Percentiles rank a stretch among this genome's conserved stretches.
phyloP scores from a whole-genome alignment of 2,888 invertebrate species.

The Stenchaetothrips biformis region DNA sequence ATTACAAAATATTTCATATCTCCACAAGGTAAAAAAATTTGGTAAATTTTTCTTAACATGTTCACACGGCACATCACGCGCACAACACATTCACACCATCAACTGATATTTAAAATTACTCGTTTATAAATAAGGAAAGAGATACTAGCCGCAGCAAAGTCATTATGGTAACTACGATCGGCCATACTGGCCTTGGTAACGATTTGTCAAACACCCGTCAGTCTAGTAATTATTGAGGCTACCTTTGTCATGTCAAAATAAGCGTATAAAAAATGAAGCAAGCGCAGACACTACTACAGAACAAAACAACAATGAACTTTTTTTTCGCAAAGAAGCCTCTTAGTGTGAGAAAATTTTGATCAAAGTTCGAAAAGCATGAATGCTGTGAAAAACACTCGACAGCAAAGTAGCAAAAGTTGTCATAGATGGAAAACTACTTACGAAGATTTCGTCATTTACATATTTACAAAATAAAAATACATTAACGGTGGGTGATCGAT shows the following conservation, averaged over 20 bases:
- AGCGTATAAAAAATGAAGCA: slow-evolving; percentile 27
- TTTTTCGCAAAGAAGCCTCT: no score
- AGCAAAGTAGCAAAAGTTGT: not conserved
- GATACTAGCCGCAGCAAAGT: slow-evolving; percentile 31
- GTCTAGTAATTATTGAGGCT: slow-evolving; percentile 4
- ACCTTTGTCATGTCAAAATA: slow-evolving; percentile 31
- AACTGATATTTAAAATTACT: slow-evolving; percentile 33
- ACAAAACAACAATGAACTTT: not conserved
- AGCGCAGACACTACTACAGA: not conserved
- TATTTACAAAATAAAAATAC: slow-evolving; percentile 27
- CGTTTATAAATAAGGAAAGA: slow-evolving; percentile 34
- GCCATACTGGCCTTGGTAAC: not conserved
- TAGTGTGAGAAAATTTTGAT: no score
- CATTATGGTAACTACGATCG: slow-evolving; percentile 20
- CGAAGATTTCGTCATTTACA: slow-evolving; percentile 10
- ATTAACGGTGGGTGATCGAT: slow-evolving; percentile 35
- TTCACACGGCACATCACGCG: not conserved
- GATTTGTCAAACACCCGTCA: not conserved
- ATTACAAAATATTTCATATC: slow-evolving; percentile 24
- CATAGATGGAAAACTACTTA: not conserved
- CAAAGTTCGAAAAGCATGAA: not conserved
- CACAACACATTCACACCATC: not conserved
- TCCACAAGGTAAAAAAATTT: not conserved
- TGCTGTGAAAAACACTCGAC: not conserved
- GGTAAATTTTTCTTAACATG: not conserved